Evolutionary conservation across 2,113 vertebrate species (phyloP).

Genomic region (Carassius auratus): DNA sequence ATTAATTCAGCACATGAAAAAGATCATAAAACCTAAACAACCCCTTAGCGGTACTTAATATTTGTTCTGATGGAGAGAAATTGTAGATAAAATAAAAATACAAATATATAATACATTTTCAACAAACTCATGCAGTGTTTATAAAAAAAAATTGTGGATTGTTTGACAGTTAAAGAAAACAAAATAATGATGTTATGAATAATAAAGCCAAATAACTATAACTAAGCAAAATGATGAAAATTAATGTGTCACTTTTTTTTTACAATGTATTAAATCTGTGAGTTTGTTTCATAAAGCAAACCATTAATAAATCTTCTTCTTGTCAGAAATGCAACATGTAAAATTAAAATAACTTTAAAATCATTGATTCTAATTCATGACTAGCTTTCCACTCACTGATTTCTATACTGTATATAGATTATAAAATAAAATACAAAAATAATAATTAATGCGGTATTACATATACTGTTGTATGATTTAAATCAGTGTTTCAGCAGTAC

Average conservation of each 20-base stretch:
- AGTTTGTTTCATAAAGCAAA: neutral
- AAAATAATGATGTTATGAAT: neutral
- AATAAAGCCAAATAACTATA: neutral
- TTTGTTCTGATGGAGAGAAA: conserved; percentile 34
- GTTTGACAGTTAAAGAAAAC: neutral
- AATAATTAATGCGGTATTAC: neutral
- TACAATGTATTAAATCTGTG: neutral
- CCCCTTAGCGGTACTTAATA: conserved; percentile 56
- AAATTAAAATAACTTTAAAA: neutral
- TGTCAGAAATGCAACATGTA: neutral
- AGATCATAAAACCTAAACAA: conserved; percentile 73
- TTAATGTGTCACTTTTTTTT: neutral
- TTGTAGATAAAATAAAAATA: conserved; percentile 35
- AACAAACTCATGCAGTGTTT: neutral
- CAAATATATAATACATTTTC: conserved; percentile 22
- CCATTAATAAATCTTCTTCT: neutral
- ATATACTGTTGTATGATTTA: neutral
- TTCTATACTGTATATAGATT: neutral
- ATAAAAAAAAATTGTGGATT: neutral
- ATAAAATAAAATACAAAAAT: neutral
- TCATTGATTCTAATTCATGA: neutral
- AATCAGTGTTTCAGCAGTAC: neutral
- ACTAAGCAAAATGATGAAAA: neutral
- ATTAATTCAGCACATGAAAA: conserved; percentile 75
- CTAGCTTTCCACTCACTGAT: neutral